Percentiles rank a stretch among this genome's conserved stretches.
These are phyloP conservation scores for Sturnus vulgaris DNA, from an alignment of 2,113 vertebrate genomes.

Conservation along the genomic window DNA sequence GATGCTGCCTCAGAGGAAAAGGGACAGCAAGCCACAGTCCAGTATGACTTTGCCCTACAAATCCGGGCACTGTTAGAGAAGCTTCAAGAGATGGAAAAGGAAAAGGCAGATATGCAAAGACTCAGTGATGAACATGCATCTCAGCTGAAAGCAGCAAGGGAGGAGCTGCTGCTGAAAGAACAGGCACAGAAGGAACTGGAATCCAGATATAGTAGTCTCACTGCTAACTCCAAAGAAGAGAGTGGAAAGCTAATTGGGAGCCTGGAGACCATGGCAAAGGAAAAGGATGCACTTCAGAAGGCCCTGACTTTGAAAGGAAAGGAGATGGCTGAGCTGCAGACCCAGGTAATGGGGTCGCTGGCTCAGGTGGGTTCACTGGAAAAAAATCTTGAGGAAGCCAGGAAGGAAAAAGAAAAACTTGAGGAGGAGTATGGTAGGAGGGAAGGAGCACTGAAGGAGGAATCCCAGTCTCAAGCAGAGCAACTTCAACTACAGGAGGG, in stretches of 20 bases:
- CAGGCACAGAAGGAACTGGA: slow-evolving; percentile 68
- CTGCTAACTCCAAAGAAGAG: slow-evolving; percentile 63
- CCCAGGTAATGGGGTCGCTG: slow-evolving; percentile 77
- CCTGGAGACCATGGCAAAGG: slow-evolving; percentile 72
- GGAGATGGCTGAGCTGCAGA: slow-evolving; percentile 77
- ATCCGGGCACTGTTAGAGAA: slow-evolving; percentile 75
- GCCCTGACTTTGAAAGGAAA: slow-evolving; percentile 76
- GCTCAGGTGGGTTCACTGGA: slow-evolving; percentile 73
- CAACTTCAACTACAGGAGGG: slow-evolving; percentile 74
- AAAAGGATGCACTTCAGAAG: slow-evolving; percentile 71
- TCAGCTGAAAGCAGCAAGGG: slow-evolving; percentile 67
- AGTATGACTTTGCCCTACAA: slow-evolving; percentile 69
- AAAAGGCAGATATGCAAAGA: slow-evolving; percentile 65
- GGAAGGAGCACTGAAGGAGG: slow-evolving; percentile 67
- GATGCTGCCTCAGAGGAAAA: slow-evolving; percentile 61
- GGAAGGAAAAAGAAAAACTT: slow-evolving; percentile 59
- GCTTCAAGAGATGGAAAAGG: slow-evolving; percentile 71
- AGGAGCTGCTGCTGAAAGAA: slow-evolving; percentile 77
- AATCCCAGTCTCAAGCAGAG: slow-evolving; percentile 62
- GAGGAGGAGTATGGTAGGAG: slow-evolving; percentile 62
- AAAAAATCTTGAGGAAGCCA: slow-evolving; percentile 67
- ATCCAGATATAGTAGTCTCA: slow-evolving; percentile 57
- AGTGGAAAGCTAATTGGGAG: slow-evolving; percentile 49
- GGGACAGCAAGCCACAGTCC: slow-evolving; percentile 62
- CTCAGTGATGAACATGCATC: slow-evolving; percentile 59